Evolutionary conservation across 2,888 invertebrate species (phyloP).

Genomic region (Leptopilina syphax): DNA sequence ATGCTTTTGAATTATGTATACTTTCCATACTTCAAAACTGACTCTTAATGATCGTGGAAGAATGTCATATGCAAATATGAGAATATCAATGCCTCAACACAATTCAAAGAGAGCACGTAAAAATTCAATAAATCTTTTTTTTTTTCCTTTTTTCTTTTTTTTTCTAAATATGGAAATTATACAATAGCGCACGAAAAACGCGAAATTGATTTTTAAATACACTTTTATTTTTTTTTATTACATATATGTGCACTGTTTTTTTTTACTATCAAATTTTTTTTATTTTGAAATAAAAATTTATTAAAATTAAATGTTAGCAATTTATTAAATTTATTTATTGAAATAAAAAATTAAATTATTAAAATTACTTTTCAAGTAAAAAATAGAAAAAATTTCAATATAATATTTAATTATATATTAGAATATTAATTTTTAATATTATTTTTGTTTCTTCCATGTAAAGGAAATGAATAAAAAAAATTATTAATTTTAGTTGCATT

Average conservation of each 20-base stretch:
- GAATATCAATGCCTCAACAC: slow-evolving; percentile 35
- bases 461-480: no score
- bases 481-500: no score
- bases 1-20: slow-evolving; percentile 39
- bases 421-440: no score
- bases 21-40: slow-evolving; percentile 38
- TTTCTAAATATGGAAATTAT: slow-evolving; percentile 6
- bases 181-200: neutral
- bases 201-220: slow-evolving; percentile 14
- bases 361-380: no score
- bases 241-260: no score
- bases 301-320: no score
- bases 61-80: slow-evolving; percentile 38
- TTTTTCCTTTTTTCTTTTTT: neutral
- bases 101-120: slow-evolving; percentile 19
- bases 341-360: no score
- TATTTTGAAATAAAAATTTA: neutral
- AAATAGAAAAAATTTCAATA: no score
- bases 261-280: no score
- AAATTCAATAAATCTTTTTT: slow-evolving; percentile 28
- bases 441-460: no score
- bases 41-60: slow-evolving; percentile 35
- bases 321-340: no score
- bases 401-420: no score
- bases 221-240: neutral